Percentiles rank a stretch among this genome's conserved stretches.
These are phyloP conservation scores for Scophthalmus maximus DNA, from an alignment of 2,113 vertebrate species.

Conservation along the genomic window DNA sequence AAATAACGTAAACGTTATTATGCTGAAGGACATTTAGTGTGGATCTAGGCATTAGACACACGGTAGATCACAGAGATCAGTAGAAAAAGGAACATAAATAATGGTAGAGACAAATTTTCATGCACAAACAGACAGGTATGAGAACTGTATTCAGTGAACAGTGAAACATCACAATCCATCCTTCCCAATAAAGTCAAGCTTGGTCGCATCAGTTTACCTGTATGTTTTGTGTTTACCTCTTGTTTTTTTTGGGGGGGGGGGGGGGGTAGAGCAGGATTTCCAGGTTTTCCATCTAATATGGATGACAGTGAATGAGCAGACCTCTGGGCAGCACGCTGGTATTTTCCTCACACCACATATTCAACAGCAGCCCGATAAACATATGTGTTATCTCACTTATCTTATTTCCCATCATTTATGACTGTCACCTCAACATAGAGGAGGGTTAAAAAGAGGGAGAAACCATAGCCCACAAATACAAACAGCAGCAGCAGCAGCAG, in stretches of 20 bases:
- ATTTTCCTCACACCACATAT: not conserved
- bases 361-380: not conserved
- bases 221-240: not conserved
- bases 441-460: conserved; percentile 18
- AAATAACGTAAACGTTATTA: conserved; percentile 16
- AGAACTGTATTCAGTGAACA: too few relatives aligned
- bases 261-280: too few relatives aligned
- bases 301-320: conserved; percentile 12
- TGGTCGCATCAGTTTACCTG: not conserved
- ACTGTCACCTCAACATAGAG: not conserved
- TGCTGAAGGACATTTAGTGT: conserved; percentile 7
- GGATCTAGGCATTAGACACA: not conserved
- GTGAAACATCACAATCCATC: not conserved
- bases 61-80: not conserved
- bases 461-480: conserved; percentile 21
- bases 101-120: too few relatives aligned
- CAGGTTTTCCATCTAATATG: not conserved
- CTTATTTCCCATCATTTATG: conserved; percentile 10
- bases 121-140: not conserved
- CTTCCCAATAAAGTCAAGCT: not conserved
- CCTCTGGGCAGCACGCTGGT: not conserved
- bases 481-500: not conserved
- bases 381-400: conserved; percentile 4
- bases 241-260: not conserved
- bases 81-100: too few relatives aligned